Evolutionary conservation across 1,140 invertebrate genomes (phyloP), one percentile per base, ranked within the genome.

Genomic region (Samia ricini): DNA sequence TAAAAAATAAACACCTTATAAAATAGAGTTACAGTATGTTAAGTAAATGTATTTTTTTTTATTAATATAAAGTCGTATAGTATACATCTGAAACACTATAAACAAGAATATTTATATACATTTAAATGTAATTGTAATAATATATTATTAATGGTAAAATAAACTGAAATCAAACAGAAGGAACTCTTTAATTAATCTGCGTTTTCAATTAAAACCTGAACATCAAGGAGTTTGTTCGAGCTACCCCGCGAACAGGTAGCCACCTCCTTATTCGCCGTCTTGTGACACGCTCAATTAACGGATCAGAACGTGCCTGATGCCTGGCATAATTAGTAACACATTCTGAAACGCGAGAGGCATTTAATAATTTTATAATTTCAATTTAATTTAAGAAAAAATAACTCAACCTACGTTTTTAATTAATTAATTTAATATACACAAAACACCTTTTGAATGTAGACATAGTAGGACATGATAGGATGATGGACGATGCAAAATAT

Each of bases 281-380:
- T 61, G 63, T 68, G 60, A 63, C 71, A 66, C 66, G 73, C 72
- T 80, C 76, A 76, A 70, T 82, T 80, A 78, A 61, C 56, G 60
- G 56, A 63, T 60, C 66, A 56, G 23, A 56, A 26, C 60, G 61
- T 66, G 60, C 60, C 65, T 60, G 69, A 42, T 56, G 29, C 36
- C 71, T 62, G n/a, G 64, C 71, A 67, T 73, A 77, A 76, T 79
- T 74, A 79, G 73, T 69, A 72, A 69, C 51, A 63, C 64, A 76
- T 75, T 71, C 66, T 60, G 59, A 56, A 56, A 6, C 24, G 36
- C 23, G 21, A 12, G 19, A 26, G 26, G 54, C 29, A 8, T 6
- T 26, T 57, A 7, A 56, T 56, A 6, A 23, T 3, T 29, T 56
- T 33, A 24, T 52, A 52, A 22, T 10, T 24, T 24, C 21, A 8